A percentile compares a stretch with the other conserved stretches of the same genome.
Conservation (phyloP, 92 coral and sea anemone genomes). For the Epizoanthus fatuus region DNA sequence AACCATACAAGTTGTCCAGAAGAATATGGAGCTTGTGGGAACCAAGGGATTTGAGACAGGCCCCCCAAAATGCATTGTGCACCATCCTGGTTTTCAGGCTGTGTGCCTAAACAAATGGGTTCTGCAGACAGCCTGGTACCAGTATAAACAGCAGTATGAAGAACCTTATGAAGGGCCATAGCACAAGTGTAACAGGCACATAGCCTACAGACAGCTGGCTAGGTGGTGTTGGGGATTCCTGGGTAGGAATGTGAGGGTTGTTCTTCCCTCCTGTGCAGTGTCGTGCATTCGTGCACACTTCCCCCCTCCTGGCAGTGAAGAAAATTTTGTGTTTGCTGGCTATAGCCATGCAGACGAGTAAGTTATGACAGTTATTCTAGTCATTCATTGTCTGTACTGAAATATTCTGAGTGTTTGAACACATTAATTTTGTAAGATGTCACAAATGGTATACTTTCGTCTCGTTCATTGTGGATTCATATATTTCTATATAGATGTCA, state of each 20-base stretch:
- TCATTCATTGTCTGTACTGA: no score
- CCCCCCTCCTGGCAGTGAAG: constrained; percentile 77
- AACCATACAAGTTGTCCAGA: constrained; percentile 12
- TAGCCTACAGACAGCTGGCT: constrained; percentile 23
- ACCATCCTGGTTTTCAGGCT: constrained; percentile 68
- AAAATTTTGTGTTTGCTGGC: constrained; percentile 69
- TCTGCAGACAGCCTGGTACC: constrained; percentile 73
- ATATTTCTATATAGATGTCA: no score
- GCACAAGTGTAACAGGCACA: constrained; percentile 57
- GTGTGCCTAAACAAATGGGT: constrained; percentile 69
- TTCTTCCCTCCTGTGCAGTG: constrained; percentile 75
- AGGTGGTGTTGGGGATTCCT: constrained; percentile 74
- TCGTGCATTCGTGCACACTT: constrained; percentile 73
- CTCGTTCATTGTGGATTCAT: no score
- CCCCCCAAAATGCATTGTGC: constrained; percentile 57
- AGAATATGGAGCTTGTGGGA: constrained; percentile 35
- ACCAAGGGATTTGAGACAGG: constrained; percentile 23
- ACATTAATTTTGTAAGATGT: no score
- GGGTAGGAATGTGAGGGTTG: constrained; percentile 69
- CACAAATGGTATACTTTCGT: no score
- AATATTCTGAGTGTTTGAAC: no score
- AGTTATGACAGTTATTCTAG: background rate
- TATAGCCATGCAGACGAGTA: constrained; percentile 63
- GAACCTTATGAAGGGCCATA: constrained; percentile 66
- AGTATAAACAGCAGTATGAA: constrained; percentile 63